phyloP scores from a whole-genome alignment of 2,888 invertebrate genomes.

The Ornithoptera alexandrae region DNA sequence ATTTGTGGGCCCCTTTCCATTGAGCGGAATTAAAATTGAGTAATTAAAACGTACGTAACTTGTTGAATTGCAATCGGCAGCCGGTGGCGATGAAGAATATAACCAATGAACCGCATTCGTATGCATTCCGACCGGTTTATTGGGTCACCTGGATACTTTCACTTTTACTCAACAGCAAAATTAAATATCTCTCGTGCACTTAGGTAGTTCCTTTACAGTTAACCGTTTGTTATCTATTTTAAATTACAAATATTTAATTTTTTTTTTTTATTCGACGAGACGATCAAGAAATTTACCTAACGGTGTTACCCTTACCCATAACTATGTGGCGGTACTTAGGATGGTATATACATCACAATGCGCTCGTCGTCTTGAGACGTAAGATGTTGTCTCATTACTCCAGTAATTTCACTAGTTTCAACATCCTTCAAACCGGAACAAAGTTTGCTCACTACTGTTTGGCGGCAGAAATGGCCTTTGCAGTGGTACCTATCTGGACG shows the following conservation, averaged over 20 bases:
- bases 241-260: neutral
- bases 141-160: slow-evolving; percentile 43
- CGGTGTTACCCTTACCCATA: too few relatives aligned
- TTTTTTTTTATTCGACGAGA: too few relatives aligned
- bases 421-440: too few relatives aligned
- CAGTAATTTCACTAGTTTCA: too few relatives aligned
- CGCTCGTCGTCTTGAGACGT: too few relatives aligned
- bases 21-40: slow-evolving; percentile 14
- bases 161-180: slow-evolving; percentile 39
- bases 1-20: neutral
- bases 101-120: slow-evolving; percentile 44
- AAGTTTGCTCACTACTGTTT: too few relatives aligned
- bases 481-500: too few relatives aligned
- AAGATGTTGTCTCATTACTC: too few relatives aligned
- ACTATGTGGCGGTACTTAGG: too few relatives aligned
- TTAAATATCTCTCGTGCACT: slow-evolving; percentile 23
- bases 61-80: slow-evolving; percentile 30
- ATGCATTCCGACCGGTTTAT: slow-evolving; percentile 42
- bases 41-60: slow-evolving; percentile 25
- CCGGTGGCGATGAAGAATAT: slow-evolving; percentile 39
- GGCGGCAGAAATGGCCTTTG: too few relatives aligned
- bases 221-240: neutral
- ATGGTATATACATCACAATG: too few relatives aligned
- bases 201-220: slow-evolving; percentile 26
- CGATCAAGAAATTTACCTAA: too few relatives aligned